Base-by-base conservation (phyloP, 2,113 vertebrate genomes). In the Salvelinus namaycush region DNA sequence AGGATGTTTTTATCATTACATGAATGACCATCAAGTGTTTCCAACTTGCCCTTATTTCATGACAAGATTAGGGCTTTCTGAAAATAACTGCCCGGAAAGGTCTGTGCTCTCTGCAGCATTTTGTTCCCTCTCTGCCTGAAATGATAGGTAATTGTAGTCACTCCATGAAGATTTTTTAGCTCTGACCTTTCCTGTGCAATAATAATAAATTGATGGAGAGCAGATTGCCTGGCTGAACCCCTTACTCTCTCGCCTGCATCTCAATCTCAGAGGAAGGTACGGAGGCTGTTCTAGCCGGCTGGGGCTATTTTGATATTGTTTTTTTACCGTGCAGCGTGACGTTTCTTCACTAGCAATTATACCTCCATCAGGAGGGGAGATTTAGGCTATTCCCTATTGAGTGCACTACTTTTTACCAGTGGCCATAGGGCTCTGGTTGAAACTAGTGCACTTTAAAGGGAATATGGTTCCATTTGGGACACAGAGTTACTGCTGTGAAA, bases 81-180 rank as follows among this genome's bases (percentile, higher is more conserved):
- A 90, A 95, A 95, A 95, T 92, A 89, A 93, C 90, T 68, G 90
- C 92, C 39, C 88, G 94, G 92, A 95, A 94, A 94, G 94, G 89
- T 89, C 91, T 81, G 67, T 81, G 91, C 91, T 94, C 94, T 95
- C 92, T 87, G 86, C n/a, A 0, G 9, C 75, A 72, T 79, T 90
- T 89, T 91, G 86, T 89, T 87, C 88, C 79, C 12, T 20, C 92
- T 92, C 92, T 95, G 93, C 87, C 84, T 92, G 91, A 96, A 96
- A 98, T 95, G 90, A 94, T 89, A 93, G 89, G 91, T 96, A 96
- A 97, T 97, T 95, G 89, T 92, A 89, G 90, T 90, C 92, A 93
- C 94, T 95, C 80, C 69, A 87, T 66, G 92, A 89, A 88, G 87
- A 86, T 78, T 92, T 90, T 89, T 91, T 91, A 86, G 85, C 89